phyloP scores from a whole-genome alignment of 2,797 vertebrate species.

The Nannoperca obscura region DNA sequence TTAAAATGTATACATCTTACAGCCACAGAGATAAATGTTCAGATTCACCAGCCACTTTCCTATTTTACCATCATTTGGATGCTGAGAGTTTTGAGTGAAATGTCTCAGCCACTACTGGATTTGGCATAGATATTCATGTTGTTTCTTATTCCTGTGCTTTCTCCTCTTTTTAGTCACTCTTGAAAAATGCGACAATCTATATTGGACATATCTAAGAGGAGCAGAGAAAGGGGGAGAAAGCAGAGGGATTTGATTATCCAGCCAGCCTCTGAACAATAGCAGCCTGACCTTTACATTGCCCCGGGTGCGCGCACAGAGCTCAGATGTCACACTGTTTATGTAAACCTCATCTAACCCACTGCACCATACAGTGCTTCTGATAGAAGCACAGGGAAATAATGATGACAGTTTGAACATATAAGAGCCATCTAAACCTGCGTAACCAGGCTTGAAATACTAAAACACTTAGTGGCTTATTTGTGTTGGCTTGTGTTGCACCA shows the following conservation, averaged over 20 bases:
- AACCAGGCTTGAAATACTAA: not conserved
- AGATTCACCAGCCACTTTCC: too few relatives aligned
- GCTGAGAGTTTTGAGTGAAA: too few relatives aligned
- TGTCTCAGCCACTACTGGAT: too few relatives aligned
- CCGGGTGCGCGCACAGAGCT: slow-evolving; percentile 39
- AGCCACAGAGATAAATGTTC: too few relatives aligned
- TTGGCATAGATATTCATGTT: too few relatives aligned
- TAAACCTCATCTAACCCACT: slow-evolving; percentile 51
- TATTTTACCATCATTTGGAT: too few relatives aligned
- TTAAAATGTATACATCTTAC: too few relatives aligned
- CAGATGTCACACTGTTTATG: slow-evolving; percentile 68
- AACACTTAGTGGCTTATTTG: not conserved
- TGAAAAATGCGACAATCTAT: not conserved
- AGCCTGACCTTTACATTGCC: slow-evolving; percentile 63
- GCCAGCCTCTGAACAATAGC: slow-evolving; percentile 63
- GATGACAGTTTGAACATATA: not conserved
- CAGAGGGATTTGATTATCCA: slow-evolving; percentile 42
- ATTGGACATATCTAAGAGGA: slow-evolving; percentile 21
- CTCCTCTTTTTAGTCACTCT: not conserved
- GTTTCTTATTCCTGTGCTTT: not conserved
- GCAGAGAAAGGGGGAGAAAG: slow-evolving; percentile 30
- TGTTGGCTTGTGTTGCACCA: not conserved
- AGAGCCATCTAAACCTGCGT: not conserved
- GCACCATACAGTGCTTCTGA: not conserved
- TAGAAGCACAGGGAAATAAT: not conserved